Base-by-base conservation (phyloP, 2,113 vertebrate species). In the Erythrocebus patas region DNA sequence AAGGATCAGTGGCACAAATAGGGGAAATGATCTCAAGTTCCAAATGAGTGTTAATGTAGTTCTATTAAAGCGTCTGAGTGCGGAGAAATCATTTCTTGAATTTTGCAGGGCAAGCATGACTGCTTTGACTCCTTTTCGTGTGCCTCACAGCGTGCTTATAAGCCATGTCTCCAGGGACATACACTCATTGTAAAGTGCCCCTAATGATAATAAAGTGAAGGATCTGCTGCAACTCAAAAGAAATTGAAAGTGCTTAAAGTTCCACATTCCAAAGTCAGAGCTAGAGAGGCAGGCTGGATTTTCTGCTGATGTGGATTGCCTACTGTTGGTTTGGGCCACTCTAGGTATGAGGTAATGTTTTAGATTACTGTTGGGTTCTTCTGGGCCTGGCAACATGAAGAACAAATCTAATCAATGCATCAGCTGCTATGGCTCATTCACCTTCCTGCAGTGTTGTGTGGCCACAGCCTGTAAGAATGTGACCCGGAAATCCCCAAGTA, bases 31-130 rank as follows among this genome's bases (percentile, higher is more conserved):
- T 68, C 43, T 73, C 72, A 57, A 55, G 48, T 76, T n/a, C 72
- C 57, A 79, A 43, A 43, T 38, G 23, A 91, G 13, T 55, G 30
- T 93, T 55, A 68, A 91, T 8, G 6, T 27, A 64, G 35, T 61
- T 85, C 57, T 95, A 91, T 94, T 43, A 81, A 68, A 91, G 52
- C 25, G 48, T 93, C 78, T 70, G 43, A 20, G 32, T 73, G n/a
- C 45, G 82, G 48, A 97, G 75, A 92, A 93, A 92, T 43, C 16
- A 30, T 70, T 94, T 83, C 70, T 95, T 70, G 55, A 83, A 93
- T 82, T 78, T 95, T 64, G 32, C 76, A 88, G 85, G 92, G 48
- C 57, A 86, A 59, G 50, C 0, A 4, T 38, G 43, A 68, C 59
- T 68, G 55, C 48, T 93, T 84, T 90, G 52, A 78, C 55, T 45